Base-by-base conservation (phyloP, 2,797 vertebrate species). In the Characodon lateralis region DNA sequence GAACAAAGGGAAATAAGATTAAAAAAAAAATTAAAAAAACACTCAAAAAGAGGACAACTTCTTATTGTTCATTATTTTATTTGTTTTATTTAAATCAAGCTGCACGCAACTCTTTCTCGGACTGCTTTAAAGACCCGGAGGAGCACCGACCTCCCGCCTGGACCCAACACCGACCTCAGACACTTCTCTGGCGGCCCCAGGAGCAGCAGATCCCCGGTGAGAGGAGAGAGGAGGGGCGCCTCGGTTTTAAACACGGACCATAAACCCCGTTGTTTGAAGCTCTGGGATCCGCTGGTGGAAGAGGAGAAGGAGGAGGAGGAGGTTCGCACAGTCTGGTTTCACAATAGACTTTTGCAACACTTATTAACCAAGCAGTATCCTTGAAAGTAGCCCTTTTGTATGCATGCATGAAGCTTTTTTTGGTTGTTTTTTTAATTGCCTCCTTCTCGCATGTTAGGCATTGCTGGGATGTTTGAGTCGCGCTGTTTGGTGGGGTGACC, bases 401-500 rank as follows among this genome's bases (percentile, higher is more conserved):
- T 65, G 63, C 58, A 82, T 83, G 78, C 87, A 72, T 89, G 84
- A 88, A 80, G 83, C 85, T 81, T 82, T 51, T 79, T 12, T 66
- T 41, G 26, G 26, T 31, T 69, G 12, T n/a, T 69, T 26, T 59
- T 59, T 69, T 83, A 35, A 82, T 68, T 70, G 35, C 46, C 58
- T 65, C 72, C 78, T 66, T 80, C 31, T 76, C 70, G 51, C 87
- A 74, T 91, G 83, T 66, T 87, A 93, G 93, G 91, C 90, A 41
- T 83, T 79, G 91, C 92, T 94, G 94, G 92, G 92, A 96, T 95
- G 95, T 92, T 92, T 93, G 93, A 90, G 81, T 87, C 87, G 83
- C 89, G 88, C 72, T 87, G 88, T 74, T 91, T 88, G 86, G 92
- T 91, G 90, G 95, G 93, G 86, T 95, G 92, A 95, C 66, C 66